A percentile compares a stretch with the other conserved stretches of the same genome.
These are phyloP conservation scores for Himantopus leucocephalus DNA, from an alignment of 2,113 vertebrate species.

Conservation along the genomic window DNA sequence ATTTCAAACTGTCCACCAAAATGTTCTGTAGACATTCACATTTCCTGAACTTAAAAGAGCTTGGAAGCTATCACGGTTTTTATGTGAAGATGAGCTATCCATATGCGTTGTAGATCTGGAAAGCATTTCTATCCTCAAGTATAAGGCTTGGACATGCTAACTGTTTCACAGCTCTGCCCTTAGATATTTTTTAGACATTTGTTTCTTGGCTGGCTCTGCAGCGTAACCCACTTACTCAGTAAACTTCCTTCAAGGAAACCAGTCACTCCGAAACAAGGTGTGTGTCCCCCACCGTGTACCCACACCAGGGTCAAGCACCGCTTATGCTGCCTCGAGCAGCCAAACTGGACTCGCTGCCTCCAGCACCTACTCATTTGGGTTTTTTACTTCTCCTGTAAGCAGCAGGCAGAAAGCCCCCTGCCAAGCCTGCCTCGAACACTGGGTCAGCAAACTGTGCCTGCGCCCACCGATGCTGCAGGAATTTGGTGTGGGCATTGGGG, in stretches of 20 bases:
- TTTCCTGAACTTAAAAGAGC: neutral
- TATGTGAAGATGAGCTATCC: neutral
- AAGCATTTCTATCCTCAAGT: neutral
- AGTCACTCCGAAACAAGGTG: neutral
- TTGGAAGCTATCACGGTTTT: neutral
- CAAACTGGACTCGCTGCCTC: neutral
- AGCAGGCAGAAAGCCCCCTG: neutral
- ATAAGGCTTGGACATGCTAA: neutral
- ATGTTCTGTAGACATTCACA: neutral
- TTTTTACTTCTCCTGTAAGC: neutral
- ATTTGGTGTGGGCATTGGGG: neutral
- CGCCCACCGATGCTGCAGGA: neutral
- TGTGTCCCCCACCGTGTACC: neutral
- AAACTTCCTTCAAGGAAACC: neutral
- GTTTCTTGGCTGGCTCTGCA: neutral
- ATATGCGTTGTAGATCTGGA: neutral
- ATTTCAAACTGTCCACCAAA: constrained; percentile 11
- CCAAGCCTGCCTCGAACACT: neutral
- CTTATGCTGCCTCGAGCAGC: accelerated
- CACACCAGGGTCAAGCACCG: neutral
- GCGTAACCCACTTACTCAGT: neutral
- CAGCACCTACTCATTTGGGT: accelerated
- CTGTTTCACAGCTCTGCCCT: neutral
- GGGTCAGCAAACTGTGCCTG: neutral
- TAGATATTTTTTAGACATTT: neutral